Percentiles rank a stretch among this genome's conserved stretches.
Evolutionary conservation across 2,888 invertebrate genomes (phyloP).

Genomic region (Chirona hameri): DNA sequence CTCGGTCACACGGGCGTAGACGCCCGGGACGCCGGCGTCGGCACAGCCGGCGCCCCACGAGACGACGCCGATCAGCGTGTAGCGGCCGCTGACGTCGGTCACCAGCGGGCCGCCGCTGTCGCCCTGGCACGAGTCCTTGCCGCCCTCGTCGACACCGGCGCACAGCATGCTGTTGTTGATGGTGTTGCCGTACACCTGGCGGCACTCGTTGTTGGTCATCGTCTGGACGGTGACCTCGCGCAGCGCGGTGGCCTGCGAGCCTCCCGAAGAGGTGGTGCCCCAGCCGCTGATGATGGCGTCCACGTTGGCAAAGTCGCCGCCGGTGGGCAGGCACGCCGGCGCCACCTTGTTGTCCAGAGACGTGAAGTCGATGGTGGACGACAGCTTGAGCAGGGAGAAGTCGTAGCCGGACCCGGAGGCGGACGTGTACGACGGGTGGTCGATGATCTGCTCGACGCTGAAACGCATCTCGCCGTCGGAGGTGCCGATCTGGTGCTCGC

Average conservation of each 20-base stretch:
- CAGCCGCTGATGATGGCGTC: conserved; percentile 32
- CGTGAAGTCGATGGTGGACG: conserved; percentile 25
- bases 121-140: conserved; percentile 35
- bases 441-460: neutral
- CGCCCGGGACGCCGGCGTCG: conserved; percentile 27
- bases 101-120: conserved; percentile 23
- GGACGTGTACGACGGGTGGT: neutral
- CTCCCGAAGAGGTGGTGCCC: conserved; percentile 30
- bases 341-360: conserved; percentile 26
- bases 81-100: neutral
- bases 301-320: conserved; percentile 12
- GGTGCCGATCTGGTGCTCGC: neutral
- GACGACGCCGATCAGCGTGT: conserved; percentile 26
- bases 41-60: conserved; percentile 32
- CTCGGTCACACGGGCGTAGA: conserved; percentile 27
- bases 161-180: conserved; percentile 33
- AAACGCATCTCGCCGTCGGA: neutral
- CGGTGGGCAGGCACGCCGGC: conserved; percentile 33
- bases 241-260: conserved; percentile 26
- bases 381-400: conserved; percentile 30
- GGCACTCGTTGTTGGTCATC: conserved; percentile 26
- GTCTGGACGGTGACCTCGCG: conserved; percentile 33
- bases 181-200: no score
- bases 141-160: conserved; percentile 29
- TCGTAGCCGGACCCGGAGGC: conserved; percentile 12